These are phyloP conservation scores for Halictus rubicundus DNA, from an alignment of 1,140 invertebrate genomes.

Conservation along the genomic window DNA sequence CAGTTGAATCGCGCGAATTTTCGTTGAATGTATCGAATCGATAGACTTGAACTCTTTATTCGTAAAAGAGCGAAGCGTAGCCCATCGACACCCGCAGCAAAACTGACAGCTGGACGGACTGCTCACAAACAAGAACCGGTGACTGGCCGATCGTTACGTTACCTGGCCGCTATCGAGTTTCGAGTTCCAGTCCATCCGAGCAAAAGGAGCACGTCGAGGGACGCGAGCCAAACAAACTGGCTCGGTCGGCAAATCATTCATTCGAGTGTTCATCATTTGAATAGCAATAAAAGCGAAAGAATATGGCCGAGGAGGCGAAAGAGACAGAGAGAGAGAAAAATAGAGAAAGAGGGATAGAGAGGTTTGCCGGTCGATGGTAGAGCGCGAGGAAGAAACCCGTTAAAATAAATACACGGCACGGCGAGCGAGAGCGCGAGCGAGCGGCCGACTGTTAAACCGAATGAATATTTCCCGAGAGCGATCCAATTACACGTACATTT, in stretches of 20 bases:
- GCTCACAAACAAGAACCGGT: too few species aligned
- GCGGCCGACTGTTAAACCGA: constrained; percentile 36
- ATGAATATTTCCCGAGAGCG: constrained; percentile 51
- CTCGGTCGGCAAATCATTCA: background rate
- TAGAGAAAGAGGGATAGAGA: background rate
- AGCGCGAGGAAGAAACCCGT: constrained; percentile 13
- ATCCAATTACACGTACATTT: constrained; percentile 56
- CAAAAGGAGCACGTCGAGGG: too few species aligned
- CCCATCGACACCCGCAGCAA: too few species aligned
- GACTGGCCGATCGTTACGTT: too few species aligned
- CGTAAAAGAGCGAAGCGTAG: too few species aligned
- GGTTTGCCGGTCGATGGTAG: too few species aligned
- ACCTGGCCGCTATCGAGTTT: too few species aligned
- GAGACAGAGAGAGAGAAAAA: background rate
- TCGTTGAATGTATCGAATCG: too few species aligned
- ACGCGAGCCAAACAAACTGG: background rate
- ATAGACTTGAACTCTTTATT: too few species aligned
- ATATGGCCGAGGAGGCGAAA: background rate
- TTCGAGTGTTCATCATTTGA: background rate
- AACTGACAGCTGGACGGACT: too few species aligned
- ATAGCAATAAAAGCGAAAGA: background rate
- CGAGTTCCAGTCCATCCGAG: too few species aligned
- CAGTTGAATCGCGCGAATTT: too few species aligned
- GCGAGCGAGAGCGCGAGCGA: background rate
- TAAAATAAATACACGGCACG: constrained; percentile 21